phyloP scores from a whole-genome alignment of 2,797 vertebrate species.

The Ispidina lecontei region DNA sequence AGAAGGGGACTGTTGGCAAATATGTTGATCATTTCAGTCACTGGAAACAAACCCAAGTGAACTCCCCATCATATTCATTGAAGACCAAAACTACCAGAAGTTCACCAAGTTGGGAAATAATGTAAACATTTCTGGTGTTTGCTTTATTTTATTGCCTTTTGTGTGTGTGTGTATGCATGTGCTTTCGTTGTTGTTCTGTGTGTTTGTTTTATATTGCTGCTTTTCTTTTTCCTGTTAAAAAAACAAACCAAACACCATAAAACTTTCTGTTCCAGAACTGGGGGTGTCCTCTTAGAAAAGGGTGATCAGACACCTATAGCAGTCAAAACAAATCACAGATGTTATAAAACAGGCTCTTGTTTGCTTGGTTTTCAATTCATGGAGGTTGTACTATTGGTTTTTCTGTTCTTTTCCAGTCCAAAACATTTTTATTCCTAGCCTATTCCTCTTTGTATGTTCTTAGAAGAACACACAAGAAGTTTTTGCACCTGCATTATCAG shows the following conservation, averaged over 20 bases:
- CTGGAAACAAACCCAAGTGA: conserved; percentile 35
- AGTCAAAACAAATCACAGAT: neutral
- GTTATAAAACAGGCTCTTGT: neutral
- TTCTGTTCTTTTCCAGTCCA: neutral
- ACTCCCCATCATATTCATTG: neutral
- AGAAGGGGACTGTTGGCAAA: conserved; percentile 9
- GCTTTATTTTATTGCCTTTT: too few relatives aligned
- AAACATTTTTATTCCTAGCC: neutral
- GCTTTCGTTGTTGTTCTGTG: too few relatives aligned
- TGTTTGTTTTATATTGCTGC: neutral
- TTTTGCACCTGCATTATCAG: neutral
- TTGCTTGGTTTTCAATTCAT: neutral
- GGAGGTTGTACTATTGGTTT: neutral
- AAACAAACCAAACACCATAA: neutral
- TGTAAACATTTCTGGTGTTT: neutral
- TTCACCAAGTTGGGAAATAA: conserved; percentile 1
- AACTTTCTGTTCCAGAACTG: neutral
- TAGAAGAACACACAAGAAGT: neutral
- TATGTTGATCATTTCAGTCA: neutral
- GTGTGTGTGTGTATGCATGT: too few relatives aligned
- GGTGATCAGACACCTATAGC: neutral
- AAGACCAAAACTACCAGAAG: conserved; percentile 1
- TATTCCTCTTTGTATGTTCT: neutral
- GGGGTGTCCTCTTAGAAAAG: neutral
- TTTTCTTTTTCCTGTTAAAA: neutral